A percentile compares a stretch with the other conserved stretches of the same genome.
These are phyloP conservation scores for Catalaphyllia jardinei DNA, from an alignment of 64 coral and sea anemone genomes.

Conservation along the genomic window DNA sequence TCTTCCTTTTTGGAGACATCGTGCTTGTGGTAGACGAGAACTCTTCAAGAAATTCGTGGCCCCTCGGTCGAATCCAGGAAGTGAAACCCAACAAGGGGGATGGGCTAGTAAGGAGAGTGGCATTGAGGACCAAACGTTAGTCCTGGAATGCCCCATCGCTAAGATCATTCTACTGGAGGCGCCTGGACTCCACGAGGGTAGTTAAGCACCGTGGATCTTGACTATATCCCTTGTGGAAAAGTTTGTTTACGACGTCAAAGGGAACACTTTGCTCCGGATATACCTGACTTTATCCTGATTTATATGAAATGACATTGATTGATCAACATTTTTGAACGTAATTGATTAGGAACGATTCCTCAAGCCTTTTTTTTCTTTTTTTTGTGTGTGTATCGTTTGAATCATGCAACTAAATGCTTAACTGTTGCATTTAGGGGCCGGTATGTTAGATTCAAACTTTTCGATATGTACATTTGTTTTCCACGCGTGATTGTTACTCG, in stretches of 20 bases:
- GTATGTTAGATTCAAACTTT: slow-evolving; percentile 19
- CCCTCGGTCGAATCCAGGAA: background rate
- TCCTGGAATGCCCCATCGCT: background rate
- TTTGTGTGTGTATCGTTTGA: background rate
- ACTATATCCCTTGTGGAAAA: background rate
- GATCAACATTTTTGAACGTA: no score
- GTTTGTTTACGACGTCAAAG: background rate
- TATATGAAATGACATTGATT: no score
- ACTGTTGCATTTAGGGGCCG: slow-evolving; percentile 26
- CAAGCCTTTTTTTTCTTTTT: no score
- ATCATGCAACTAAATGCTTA: slow-evolving; percentile 8
- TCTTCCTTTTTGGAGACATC: no score
- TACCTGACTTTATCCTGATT: background rate
- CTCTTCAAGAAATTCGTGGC: no score
- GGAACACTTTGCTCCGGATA: background rate
- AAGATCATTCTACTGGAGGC: slow-evolving; percentile 15
- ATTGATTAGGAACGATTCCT: background rate
- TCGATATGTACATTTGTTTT: background rate
- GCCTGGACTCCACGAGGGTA: background rate
- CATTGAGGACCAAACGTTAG: background rate
- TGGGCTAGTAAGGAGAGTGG: background rate
- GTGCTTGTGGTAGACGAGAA: no score
- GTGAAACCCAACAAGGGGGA: background rate
- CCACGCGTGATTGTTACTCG: background rate
- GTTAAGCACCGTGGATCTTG: background rate